phyloP scores from a whole-genome alignment of 2,888 invertebrate genomes.

The Dryomyza anilis region DNA sequence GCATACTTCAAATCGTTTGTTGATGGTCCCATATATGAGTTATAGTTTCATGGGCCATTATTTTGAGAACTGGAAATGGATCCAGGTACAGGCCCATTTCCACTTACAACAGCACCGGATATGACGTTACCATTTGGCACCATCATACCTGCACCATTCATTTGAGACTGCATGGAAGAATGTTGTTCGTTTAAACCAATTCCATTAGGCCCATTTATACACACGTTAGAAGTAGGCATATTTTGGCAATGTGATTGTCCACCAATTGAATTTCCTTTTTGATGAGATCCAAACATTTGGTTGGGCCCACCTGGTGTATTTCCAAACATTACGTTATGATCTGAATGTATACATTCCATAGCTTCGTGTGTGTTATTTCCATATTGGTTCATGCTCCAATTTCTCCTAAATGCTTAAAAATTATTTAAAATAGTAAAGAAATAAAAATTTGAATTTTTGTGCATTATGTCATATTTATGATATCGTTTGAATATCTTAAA shows the following conservation, averaged over 20 bases:
- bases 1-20: conserved; percentile 91
- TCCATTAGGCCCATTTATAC: conserved; percentile 35
- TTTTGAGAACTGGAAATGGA: not conserved
- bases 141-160: conserved; percentile 35
- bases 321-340: conserved; percentile 38
- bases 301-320: conserved; percentile 37
- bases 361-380: conserved; percentile 45
- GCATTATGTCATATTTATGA: no score
- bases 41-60: conserved; percentile 38
- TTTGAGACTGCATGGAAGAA: conserved; percentile 37
- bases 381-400: conserved; percentile 51
- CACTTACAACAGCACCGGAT: conserved; percentile 2
- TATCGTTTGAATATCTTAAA: no score
- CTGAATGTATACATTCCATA: conserved; percentile 44
- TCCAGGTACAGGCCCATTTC: conserved; percentile 8
- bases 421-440: no score
- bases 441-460: no score
- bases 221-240: conserved; percentile 29
- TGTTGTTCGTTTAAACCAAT: conserved; percentile 37
- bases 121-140: conserved; percentile 30
- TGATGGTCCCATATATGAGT: conserved; percentile 81
- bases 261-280: conserved; percentile 38
- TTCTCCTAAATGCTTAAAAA: no score
- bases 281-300: conserved; percentile 39
- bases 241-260: conserved; percentile 36